These are phyloP conservation scores for Eulemur rubriventer DNA, from an alignment of 2,797 vertebrate species.

Conservation along the genomic window DNA sequence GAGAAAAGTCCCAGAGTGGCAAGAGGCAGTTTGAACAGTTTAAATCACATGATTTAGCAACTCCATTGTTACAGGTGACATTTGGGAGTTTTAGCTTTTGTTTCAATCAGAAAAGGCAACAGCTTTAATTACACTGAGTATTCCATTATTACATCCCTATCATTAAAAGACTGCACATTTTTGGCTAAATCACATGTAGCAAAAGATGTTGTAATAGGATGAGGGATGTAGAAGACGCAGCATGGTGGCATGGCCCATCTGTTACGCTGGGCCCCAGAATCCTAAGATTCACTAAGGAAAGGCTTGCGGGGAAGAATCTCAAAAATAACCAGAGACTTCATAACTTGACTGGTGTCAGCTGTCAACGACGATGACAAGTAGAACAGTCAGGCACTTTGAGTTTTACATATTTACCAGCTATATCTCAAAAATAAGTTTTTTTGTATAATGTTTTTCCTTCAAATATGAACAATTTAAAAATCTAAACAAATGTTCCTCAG, in stretches of 20 bases:
- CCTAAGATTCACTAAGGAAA: neutral
- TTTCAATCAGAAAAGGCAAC: slow-evolving; percentile 13
- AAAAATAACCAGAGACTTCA: neutral
- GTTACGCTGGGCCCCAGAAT: neutral
- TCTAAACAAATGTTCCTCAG: neutral
- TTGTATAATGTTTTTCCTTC: neutral
- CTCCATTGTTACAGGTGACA: neutral
- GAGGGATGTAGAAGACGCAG: neutral
- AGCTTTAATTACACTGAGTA: neutral
- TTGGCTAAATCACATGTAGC: neutral
- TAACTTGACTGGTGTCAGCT: neutral
- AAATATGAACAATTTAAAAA: neutral
- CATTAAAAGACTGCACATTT: neutral
- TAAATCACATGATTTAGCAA: neutral
- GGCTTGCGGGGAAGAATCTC: neutral
- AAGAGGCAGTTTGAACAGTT: neutral
- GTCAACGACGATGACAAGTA: neutral
- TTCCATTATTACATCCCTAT: neutral
- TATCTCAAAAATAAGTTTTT: neutral
- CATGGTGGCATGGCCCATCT: neutral
- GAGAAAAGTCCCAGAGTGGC: neutral
- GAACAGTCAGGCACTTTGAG: neutral
- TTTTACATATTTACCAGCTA: neutral
- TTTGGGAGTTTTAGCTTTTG: neutral
- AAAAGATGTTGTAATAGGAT: neutral